Evolutionary conservation across 1,140 invertebrate species (phyloP), one percentile per base, ranked within the genome.

Genomic region (Neomicropteryx cornuta): DNA sequence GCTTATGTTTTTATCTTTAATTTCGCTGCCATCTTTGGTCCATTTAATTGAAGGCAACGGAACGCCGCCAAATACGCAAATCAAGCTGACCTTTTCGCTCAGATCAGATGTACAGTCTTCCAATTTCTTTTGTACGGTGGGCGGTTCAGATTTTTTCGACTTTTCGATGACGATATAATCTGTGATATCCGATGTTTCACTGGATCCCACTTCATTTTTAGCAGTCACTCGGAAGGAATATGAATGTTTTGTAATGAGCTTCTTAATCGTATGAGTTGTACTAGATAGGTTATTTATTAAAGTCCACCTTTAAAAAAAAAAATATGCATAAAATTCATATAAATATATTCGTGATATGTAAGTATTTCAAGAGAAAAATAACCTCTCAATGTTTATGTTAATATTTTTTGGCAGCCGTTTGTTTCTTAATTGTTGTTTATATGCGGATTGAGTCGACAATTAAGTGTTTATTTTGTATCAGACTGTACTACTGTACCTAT

Each of bases 11-110:
- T 69, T 71, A 44, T 70, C 65, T 18, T 66, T 60, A 21, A 77
- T 59, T 24, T 68, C 58, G 41, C 71, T 63, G 4, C 69, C 71
- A 48, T 76, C 71, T 51, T 72, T 75, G 32, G 62, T 77, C 91
- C 91, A 96, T 43, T 71, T 76, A 4, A 92, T 76, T 46, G 75
- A 79, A n/a, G 92, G 91, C 54, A 73, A 64, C 3, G 91, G 89
- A 48, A 78, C 65, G n/a, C 87, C 92, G 39, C 76, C 77, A 50
- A 87, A 81, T 30, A 85, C 76, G 53, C 86, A 81, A 13, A 73
- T 71, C 27, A 92, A 64, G 45, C 74, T 82, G 42, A 73, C 70
- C 52, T 59, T 71, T 61, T 77, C 75, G 46, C 60, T 61, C 4
- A 76, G 58, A 41, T 70, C 71, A 27, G 62, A 61, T 2, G 70